Evolutionary conservation across 2,888 invertebrate genomes (phyloP).

Genomic region (Theretra japonica): DNA sequence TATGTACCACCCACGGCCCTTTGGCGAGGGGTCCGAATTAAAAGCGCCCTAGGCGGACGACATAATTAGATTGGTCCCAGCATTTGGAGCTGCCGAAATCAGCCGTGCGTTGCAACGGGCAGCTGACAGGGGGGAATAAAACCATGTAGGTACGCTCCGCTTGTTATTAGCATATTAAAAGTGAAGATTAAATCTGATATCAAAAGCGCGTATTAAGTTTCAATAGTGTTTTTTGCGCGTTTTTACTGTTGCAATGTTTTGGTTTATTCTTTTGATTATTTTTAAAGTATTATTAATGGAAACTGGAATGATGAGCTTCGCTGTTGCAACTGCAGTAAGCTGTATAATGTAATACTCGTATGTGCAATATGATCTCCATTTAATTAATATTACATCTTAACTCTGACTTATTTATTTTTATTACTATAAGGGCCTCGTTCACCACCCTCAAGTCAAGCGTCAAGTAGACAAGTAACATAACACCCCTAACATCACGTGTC

Average conservation of each 20-base stretch:
- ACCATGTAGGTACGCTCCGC: background rate
- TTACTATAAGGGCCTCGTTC: no score
- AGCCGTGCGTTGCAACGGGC: background rate
- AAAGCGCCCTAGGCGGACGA: background rate
- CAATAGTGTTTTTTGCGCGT: background rate
- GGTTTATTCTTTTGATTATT: no score
- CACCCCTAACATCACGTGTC: no score
- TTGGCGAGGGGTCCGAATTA: constrained; percentile 11
- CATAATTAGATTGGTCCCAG: constrained; percentile 22
- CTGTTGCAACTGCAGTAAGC: no score
- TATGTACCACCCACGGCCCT: constrained; percentile 21
- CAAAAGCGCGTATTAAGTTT: background rate
- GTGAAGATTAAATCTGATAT: background rate
- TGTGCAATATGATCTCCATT: no score
- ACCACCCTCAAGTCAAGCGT: no score
- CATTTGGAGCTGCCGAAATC: constrained; percentile 1
- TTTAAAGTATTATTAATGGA: no score
- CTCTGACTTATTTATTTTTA: no score
- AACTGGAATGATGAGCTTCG: no score
- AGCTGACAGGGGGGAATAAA: background rate
- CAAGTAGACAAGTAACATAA: no score
- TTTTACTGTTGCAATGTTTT: background rate
- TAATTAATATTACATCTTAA: no score
- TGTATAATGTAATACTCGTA: no score
- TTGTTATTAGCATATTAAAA: background rate